Base-by-base conservation (phyloP, 2,113 vertebrate genomes). In the Spilogale gracilis region DNA sequence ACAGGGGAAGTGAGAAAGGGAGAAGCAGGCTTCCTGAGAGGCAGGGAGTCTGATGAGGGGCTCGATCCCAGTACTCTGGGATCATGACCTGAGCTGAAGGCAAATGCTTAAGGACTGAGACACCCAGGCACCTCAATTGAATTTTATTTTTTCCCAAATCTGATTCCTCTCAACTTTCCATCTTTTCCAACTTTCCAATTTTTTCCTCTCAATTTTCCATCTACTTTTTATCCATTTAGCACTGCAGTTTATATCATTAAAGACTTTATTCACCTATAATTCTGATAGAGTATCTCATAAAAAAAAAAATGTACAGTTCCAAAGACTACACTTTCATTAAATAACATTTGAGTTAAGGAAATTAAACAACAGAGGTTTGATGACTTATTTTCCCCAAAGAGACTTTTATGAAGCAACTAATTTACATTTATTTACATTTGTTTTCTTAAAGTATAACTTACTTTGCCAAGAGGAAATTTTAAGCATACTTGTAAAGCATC, bases 401-500 rank as follows among this genome's bases (percentile, higher is more conserved):
- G 5, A 7, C 0, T 92, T 97, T 97, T 93, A 92, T 90, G 45
- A 97, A 98, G 84, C 8, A 97, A 96, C 2, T 65, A 80, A 86
- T 88, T 97, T 10, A 92, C 9, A 81, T 74, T 98, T 93, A 82
- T 96, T 98, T 90, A 69, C 13, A 45, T 79, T 58, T 5, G 61
- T 94, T 97, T 97, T 71, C 82, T 94, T 92, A 48, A 96, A 95
- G 52, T n/a, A 60, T 17, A 54, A 14, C 58, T 97, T 97, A 58
- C 13, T 52, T 83, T 95, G 58, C 5, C 21, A 11, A 52, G 23
- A 92, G 61, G 12, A 96, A 96, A 94, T 30, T 94, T 13, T 71
- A 95, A 95, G 32, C 71, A n/a, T 67, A 63, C 12, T 89, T 98
- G 88, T 88, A 97, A 98, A 96, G 17, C 27, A 96, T 94, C 4